Evolutionary conservation across 2,888 invertebrate genomes (phyloP), one percentile per base, ranked within the genome.

Genomic region (Mechanitis mazaeus): DNA sequence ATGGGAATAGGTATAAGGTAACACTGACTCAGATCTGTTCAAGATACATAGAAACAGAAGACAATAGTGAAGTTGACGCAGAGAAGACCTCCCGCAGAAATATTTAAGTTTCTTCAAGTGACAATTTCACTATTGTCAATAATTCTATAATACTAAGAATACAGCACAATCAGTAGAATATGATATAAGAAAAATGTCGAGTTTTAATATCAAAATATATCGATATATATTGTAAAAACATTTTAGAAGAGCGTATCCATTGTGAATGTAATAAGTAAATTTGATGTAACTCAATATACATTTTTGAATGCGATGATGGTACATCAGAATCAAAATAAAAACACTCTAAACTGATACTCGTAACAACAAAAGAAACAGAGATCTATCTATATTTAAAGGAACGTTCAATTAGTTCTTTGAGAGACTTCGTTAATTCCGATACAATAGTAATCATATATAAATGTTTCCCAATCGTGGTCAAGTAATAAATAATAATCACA

Each of bases 341-440:
- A 9, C 35, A 35, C 9, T 42, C 11, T 9, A 42, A 5, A 42
- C 9, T 42, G 7, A 42, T 42, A 42, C 77, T 84, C 80, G 82
- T 83, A 84, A 84, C 85, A 83, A 78, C 77, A 74, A n/a, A 31
- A 35, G 35, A 31, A 50, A 79, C 83, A 87, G 87, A 88, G 87
- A 88, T 88, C 88, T 89, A 88, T 84, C 82, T 88, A 85, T 82
- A 85, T 80, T 84, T 87, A 78, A 85, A 89, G 89, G 89, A 89
- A 89, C 89, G 87, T 86, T 87, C 80, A 67, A 80, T 80, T 81
- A 86, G 81, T 82, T 84, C 81, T 82, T 83, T 83, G 83, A 84
- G 81, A 86, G 78, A 75, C 72, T 67, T 73, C 70, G 66, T 71
- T 65, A 68, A 70, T 63, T 66, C 64, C 57, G 64, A 63, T 64